Conservation (phyloP, 2,888 invertebrate genomes). For the Lathronympha strigana region DNA sequence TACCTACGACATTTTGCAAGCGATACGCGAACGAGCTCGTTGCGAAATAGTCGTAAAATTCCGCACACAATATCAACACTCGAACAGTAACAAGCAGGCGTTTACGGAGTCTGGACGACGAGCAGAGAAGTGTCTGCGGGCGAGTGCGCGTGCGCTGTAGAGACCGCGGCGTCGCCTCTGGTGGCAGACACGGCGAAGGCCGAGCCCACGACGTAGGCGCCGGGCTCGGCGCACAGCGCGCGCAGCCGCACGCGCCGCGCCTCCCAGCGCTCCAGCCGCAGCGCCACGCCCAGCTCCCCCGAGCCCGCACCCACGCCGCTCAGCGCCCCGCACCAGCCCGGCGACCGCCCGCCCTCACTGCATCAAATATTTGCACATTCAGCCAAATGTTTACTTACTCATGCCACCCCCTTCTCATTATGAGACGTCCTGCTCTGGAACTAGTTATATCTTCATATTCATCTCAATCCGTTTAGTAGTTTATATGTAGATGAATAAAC, state of each 20-base stretch:
- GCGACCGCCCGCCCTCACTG: slow-evolving; percentile 65
- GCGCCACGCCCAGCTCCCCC: slow-evolving; percentile 60
- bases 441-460: too few species aligned
- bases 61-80: slow-evolving; percentile 11
- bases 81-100: slow-evolving; percentile 5
- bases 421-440: too few species aligned
- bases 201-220: slow-evolving; percentile 87
- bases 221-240: slow-evolving; percentile 85
- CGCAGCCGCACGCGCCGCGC: slow-evolving; percentile 83
- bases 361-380: too few species aligned
- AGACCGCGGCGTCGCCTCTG: slow-evolving; percentile 46
- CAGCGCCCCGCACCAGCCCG: slow-evolving; percentile 78
- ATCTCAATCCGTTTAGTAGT: too few species aligned
- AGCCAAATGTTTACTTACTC: too few species aligned
- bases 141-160: slow-evolving; percentile 50
- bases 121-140: slow-evolving; percentile 70
- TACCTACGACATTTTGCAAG: slow-evolving; percentile 24
- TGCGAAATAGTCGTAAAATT: slow-evolving; percentile 33
- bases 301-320: slow-evolving; percentile 66
- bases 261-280: slow-evolving; percentile 77
- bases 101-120: slow-evolving; percentile 63
- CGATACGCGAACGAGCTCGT: slow-evolving; percentile 27
- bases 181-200: slow-evolving; percentile 76
- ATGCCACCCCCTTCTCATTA: too few species aligned
- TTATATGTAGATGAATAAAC: too few species aligned